Evolutionary conservation across 2,797 vertebrate species (phyloP), one percentile per base, ranked within the genome.

Genomic region (Masticophis lateralis): DNA sequence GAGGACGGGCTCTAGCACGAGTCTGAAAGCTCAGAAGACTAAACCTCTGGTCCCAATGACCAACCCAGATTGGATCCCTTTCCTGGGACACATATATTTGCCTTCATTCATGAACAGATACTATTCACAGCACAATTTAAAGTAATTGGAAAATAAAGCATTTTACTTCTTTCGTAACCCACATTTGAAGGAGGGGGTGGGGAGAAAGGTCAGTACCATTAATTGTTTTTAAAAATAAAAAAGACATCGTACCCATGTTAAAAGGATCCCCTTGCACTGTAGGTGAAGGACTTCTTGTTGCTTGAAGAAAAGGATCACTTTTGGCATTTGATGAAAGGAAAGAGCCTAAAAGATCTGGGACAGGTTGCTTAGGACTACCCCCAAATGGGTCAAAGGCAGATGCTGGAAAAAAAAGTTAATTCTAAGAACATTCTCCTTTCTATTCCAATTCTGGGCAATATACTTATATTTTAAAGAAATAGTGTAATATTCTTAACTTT

Each of bases 371-470:
- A 69, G 99, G 97, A 94, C 98, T 98, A 0, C 98, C 96, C 95
- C 98, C 98, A 94, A 99, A 99, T 0, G 98, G 99, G 97, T 99
- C 98, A 95, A 99, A 99, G 59, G 98, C 97, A 97, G 97, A 88
- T 90, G 96, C 97, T 96, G 97, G 95, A 11, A 83, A 91, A 61
- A 53, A 79, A 12, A 63, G 55, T 91, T 53, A 37, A 56, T 89
- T 86, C 20, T 53, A n/a, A 88, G 61, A 74, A 20, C 37, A 61
- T 91, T 53, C 28, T n/a, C 22, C 32, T 87, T 27, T 57, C n/a
- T 63, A 1, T 79, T 60, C 16, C 90, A 89, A 5, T 53, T 53
- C 3, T 87, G 28, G 12, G 28, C 3, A 47, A 22, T 61, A 61
- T 79, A 56, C 28, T 8, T 59, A 63, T 43, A 28, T 2, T 47